Evolutionary conservation across 2,113 vertebrate species (phyloP).

Genomic region (Hypomesus transpacificus): DNA sequence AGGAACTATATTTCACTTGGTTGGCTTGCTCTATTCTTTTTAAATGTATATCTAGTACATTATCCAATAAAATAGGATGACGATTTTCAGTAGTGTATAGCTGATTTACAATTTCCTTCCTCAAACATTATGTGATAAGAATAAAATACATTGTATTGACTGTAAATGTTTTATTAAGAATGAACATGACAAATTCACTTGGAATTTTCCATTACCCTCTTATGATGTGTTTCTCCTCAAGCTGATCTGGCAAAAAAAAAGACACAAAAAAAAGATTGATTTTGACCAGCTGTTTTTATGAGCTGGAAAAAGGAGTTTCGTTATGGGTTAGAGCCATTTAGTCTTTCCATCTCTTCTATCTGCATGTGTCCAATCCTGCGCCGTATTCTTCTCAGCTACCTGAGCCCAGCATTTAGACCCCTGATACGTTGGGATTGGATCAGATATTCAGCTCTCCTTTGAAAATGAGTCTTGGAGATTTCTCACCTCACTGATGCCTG

Average conservation of each 20-base stretch:
- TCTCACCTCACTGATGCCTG: constrained; percentile 27
- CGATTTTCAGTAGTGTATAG: no score
- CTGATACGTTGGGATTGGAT: constrained; percentile 13
- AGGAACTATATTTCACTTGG: no score
- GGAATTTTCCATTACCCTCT: background rate
- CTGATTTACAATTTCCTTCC: no score
- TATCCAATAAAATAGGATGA: no score
- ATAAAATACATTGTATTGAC: no score
- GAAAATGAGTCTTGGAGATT: constrained; percentile 25
- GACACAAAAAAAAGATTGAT: background rate
- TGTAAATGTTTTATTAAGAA: no score
- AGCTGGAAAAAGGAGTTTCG: background rate
- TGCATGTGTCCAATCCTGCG: background rate
- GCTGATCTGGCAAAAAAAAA: no score
- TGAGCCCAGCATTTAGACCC: constrained; percentile 27
- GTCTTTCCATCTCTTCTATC: background rate
- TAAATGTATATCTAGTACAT: no score
- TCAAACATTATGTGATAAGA: no score
- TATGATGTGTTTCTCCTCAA: no score
- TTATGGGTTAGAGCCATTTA: background rate
- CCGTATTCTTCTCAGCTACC: constrained; percentile 29
- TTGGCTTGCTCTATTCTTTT: no score
- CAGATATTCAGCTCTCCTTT: constrained; percentile 34
- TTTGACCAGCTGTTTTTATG: background rate
- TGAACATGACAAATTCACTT: background rate